Base-by-base conservation (phyloP, 2,888 invertebrate species). In the Eupithecia exiguata region DNA sequence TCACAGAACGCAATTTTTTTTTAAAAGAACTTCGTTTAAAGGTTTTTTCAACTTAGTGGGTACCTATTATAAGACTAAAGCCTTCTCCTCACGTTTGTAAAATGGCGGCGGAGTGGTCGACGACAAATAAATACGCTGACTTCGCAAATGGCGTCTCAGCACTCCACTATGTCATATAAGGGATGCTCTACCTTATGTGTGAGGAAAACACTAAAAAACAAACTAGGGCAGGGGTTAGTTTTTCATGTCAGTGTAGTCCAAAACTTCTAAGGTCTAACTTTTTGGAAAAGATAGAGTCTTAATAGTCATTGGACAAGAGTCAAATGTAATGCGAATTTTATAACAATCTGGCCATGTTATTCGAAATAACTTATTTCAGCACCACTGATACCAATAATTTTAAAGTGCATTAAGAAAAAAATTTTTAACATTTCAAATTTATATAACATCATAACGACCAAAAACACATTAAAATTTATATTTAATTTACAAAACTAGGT, bases 51-150 rank as follows among this genome's bases (percentile, higher is more conserved):
- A n/a, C 4, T 18, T 1, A 46, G 46, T 46, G 5, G 36, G 36
- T 36, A 36, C 36, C 30, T 30, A 30, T n/a, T 4, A 30, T 30
- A 30, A 62, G 6, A 35, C 12, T 30, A 61, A 61, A 61, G 16
- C 36, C 36, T 53, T 46, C n/a, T 18, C 9, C 25, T 30, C 30
- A 43, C 18, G 18, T 46, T 63, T 68, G 12, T 6, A 21, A 21
- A 53, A 63, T 43, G n/a, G 70, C 72, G 30, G 72, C 78, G 75
- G 86, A 88, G 85, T 84, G 84, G 74, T 74, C 67, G 66, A 67
- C 68, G 73, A 58, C 86, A 87, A 90, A 89, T 89, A 91, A 91
- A 91, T 71, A 91, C 87, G 90, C 90, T 90, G 88, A 91, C 84
- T 81, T 84, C 81, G 79, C 88, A 86, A 85, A 84, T 86, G 80